Evolutionary conservation across 2,888 invertebrate genomes (phyloP).

Genomic region (Drosophila tripunctata): DNA sequence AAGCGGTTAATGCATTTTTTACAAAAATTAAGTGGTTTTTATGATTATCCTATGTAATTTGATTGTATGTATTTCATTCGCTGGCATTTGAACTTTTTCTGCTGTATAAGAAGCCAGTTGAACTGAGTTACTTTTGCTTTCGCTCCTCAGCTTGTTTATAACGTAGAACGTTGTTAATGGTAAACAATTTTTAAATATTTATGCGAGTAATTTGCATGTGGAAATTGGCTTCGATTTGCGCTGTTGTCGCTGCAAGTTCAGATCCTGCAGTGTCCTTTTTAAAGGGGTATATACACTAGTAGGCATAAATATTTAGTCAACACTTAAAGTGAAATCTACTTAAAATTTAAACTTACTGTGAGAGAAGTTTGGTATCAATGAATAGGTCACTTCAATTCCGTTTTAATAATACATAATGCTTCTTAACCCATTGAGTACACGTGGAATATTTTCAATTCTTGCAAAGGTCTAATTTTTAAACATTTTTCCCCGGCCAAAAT

Average conservation of each 20-base stretch:
- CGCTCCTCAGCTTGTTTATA: constrained; percentile 43
- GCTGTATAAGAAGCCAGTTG: neutral
- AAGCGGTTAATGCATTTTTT: constrained; percentile 51
- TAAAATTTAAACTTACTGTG: too few relatives aligned
- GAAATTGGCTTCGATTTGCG: constrained; percentile 52
- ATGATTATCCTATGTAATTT: constrained; percentile 16
- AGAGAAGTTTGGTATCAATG: too few relatives aligned
- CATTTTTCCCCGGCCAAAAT: too few relatives aligned
- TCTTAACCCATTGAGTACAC: too few relatives aligned
- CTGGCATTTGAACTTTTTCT: too few relatives aligned
- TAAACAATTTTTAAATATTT: constrained; percentile 57
- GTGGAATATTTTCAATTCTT: too few relatives aligned
- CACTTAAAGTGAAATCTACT: too few relatives aligned
- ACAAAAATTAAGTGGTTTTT: constrained; percentile 45
- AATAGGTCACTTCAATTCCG: too few relatives aligned
- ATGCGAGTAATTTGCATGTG: constrained; percentile 59
- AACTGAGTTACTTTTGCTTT: constrained; percentile 26
- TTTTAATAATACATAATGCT: too few relatives aligned
- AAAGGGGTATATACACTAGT: neutral
- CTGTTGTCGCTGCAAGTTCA: constrained; percentile 17
- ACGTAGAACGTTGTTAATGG: neutral
- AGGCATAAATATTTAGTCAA: too few relatives aligned
- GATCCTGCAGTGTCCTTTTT: neutral
- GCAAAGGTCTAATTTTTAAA: too few relatives aligned
- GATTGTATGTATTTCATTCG: constrained; percentile 37